A percentile compares a stretch with the other conserved stretches of the same genome.
phyloP scores from a whole-genome alignment of 2,888 invertebrate species.

The Byasa hedistus region DNA sequence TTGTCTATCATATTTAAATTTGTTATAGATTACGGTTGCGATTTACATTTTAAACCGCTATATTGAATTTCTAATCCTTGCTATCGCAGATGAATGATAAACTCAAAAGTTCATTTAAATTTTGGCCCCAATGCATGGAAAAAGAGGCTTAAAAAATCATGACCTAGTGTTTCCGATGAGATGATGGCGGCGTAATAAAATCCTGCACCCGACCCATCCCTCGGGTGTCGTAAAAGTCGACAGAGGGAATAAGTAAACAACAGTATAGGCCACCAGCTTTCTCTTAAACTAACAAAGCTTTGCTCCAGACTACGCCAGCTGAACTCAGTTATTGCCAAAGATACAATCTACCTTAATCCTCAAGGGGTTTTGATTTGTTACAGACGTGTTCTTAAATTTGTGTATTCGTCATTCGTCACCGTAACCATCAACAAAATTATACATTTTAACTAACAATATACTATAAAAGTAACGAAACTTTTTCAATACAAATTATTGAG shows the following conservation, averaged over 20 bases:
- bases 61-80: neutral
- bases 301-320: slow-evolving; percentile 8
- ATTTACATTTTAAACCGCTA: neutral
- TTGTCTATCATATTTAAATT: no score
- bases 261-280: slow-evolving; percentile 16
- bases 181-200: slow-evolving; percentile 15
- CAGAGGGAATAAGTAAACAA: slow-evolving; percentile 21
- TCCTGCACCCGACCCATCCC: slow-evolving; percentile 10
- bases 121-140: no score
- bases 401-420: no score
- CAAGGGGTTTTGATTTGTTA: neutral
- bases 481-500: no score
- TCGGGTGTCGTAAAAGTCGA: slow-evolving; percentile 6
- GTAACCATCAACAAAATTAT: no score
- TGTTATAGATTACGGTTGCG: neutral
- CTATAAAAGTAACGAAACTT: no score
- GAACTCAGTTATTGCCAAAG: slow-evolving; percentile 9
- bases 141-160: slow-evolving; percentile 1
- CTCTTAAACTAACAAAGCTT: slow-evolving; percentile 18
- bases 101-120: neutral
- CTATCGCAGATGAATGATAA: neutral
- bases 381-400: neutral
- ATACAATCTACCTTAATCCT: slow-evolving; percentile 11
- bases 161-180: slow-evolving; percentile 5
- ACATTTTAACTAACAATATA: no score